Evolutionary conservation across 2,113 vertebrate genomes (phyloP).

Genomic region (Phoenicopterus ruber): DNA sequence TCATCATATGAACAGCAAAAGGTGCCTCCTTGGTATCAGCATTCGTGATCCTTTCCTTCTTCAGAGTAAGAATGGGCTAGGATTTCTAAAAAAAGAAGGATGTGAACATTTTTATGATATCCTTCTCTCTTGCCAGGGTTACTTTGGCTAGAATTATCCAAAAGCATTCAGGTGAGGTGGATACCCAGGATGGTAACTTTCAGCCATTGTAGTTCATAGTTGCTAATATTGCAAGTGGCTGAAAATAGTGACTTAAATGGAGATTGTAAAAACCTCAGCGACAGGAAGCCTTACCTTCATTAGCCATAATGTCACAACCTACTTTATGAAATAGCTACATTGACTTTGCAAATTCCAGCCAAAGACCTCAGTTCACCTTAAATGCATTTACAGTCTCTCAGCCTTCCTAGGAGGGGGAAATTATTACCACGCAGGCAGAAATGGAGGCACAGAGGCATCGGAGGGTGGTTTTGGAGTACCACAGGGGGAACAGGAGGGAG

Average conservation of each 20-base stretch:
- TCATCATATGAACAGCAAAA: neutral
- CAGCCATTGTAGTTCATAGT: neutral
- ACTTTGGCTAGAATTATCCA: neutral
- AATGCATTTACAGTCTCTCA: neutral
- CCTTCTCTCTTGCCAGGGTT: neutral
- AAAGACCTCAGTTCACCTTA: neutral
- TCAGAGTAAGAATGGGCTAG: neutral
- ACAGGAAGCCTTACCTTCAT: neutral
- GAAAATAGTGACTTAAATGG: neutral
- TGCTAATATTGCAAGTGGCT: neutral
- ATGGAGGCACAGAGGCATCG: neutral
- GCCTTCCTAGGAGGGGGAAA: neutral
- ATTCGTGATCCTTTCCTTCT: neutral
- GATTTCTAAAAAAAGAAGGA: neutral
- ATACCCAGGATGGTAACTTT: neutral
- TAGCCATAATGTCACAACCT: neutral
- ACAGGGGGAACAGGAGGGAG: neutral
- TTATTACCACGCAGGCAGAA: neutral
- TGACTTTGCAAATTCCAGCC: neutral
- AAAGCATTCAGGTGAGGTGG: neutral
- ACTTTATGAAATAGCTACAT: neutral
- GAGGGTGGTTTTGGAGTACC: neutral
- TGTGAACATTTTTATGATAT: accelerated
- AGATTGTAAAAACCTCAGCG: neutral
- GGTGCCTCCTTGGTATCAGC: neutral